These are phyloP conservation scores for Balanococcus diminutus DNA, from an alignment of 2,888 invertebrate species.

Conservation along the genomic window DNA sequence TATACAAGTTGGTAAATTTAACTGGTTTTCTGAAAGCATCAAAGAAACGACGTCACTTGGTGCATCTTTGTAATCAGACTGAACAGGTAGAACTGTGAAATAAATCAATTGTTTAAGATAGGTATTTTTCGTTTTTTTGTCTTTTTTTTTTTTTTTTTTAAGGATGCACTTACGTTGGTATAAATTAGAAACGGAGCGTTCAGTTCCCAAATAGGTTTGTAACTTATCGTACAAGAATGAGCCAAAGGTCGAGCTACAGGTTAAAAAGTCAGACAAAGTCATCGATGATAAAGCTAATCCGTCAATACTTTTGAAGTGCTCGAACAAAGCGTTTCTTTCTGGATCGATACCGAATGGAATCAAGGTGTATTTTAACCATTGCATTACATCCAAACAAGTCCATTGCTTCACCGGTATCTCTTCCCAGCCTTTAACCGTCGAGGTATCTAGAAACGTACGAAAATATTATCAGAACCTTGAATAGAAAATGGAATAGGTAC, in stretches of 20 bases:
- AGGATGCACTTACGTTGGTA: constrained; percentile 49
- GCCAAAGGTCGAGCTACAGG: constrained; percentile 49
- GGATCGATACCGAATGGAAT: constrained; percentile 50
- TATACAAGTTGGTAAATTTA: constrained; percentile 46
- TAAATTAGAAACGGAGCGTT: constrained; percentile 49
- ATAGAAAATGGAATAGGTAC: too few species aligned
- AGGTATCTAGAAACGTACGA: constrained; percentile 42
- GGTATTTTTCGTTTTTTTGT: background rate
- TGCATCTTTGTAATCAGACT: constrained; percentile 48
- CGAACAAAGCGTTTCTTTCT: constrained; percentile 28
- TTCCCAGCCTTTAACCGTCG: constrained; percentile 50
- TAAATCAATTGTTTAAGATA: background rate
- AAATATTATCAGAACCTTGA: background rate
- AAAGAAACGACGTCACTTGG: constrained; percentile 53
- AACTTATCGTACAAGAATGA: constrained; percentile 49
- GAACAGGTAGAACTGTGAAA: constrained; percentile 51
- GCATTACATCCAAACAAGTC: constrained; percentile 49
- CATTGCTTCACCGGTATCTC: constrained; percentile 53
- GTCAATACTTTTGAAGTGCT: constrained; percentile 45
- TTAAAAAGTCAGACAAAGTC: constrained; percentile 52
- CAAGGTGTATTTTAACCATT: constrained; percentile 48
- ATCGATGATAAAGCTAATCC: constrained; percentile 54
- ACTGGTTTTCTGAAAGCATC: constrained; percentile 52
- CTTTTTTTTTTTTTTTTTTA: background rate
- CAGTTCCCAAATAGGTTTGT: constrained; percentile 47